Evolutionary conservation across 1,140 invertebrate genomes (phyloP).

Genomic region (Aphelinus certus): DNA sequence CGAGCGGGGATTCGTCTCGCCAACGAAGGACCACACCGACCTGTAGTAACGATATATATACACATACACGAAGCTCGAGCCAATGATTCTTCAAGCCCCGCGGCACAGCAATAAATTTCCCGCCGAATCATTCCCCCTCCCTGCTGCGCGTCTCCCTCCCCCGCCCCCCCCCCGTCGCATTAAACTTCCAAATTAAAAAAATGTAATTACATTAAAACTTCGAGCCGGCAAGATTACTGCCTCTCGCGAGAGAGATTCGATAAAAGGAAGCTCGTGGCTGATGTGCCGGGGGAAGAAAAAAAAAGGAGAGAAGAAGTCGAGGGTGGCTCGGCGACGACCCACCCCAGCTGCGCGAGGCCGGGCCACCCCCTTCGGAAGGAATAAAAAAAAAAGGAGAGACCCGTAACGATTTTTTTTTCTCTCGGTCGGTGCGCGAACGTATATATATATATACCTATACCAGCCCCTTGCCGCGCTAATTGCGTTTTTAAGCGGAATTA

Average conservation of each 20-base stretch:
- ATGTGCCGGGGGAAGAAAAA: slow-evolving; percentile 21
- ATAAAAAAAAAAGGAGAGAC: slow-evolving; percentile 53
- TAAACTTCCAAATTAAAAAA: slow-evolving; percentile 10
- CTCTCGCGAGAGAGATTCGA: slow-evolving; percentile 26
- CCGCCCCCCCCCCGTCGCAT: too few relatives aligned
- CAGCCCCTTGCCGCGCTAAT: slow-evolving; percentile 54
- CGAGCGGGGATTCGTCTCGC: too few relatives aligned
- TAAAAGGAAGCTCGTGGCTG: slow-evolving; percentile 7
- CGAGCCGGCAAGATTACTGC: slow-evolving; percentile 32
- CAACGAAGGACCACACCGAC: too few relatives aligned
- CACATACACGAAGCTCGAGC: background rate
- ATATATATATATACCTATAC: background rate
- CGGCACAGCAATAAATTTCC: slow-evolving; percentile 9
- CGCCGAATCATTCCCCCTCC: slow-evolving; percentile 14
- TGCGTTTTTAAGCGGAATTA: slow-evolving; percentile 64
- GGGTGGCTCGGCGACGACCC: slow-evolving; percentile 51
- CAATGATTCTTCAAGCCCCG: background rate
- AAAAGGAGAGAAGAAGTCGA: slow-evolving; percentile 44
- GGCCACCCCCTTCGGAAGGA: slow-evolving; percentile 45
- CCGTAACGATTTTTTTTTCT: slow-evolving; percentile 61
- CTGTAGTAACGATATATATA: background rate
- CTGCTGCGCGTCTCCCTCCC: background rate
- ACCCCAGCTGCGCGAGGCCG: slow-evolving; percentile 44
- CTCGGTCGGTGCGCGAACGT: too few relatives aligned
- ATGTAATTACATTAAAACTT: slow-evolving; percentile 40